phyloP scores from a whole-genome alignment of 2,797 vertebrate species.

The Tenualosa ilisha region DNA sequence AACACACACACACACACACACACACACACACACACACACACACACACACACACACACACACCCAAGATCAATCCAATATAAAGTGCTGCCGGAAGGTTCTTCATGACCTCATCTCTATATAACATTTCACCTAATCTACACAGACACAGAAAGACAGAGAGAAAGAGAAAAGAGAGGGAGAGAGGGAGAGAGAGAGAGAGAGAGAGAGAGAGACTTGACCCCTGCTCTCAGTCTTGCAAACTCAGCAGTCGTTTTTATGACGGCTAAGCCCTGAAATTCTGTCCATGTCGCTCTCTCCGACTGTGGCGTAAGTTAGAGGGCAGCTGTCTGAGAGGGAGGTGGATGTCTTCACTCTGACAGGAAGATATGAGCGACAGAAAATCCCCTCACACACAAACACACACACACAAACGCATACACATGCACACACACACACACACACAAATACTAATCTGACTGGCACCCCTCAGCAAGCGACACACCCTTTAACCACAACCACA shows the following conservation, averaged over 20 bases:
- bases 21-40: background rate
- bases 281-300: constrained; percentile 22
- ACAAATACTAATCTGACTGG: constrained; percentile 34
- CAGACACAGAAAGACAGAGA: background rate
- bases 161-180: background rate
- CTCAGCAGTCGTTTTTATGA: constrained; percentile 43
- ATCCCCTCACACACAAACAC: background rate
- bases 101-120: constrained; percentile 37
- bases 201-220: background rate
- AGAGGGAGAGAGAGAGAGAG: background rate
- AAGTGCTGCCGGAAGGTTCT: constrained; percentile 11
- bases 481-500: constrained; percentile 30
- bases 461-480: constrained; percentile 44
- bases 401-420: background rate
- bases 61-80: constrained; percentile 35
- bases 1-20: no score
- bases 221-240: constrained; percentile 26
- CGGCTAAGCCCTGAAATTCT: constrained; percentile 26
- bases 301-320: constrained; percentile 14
- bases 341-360: constrained; percentile 23
- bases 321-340: constrained; percentile 39
- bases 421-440: background rate
- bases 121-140: background rate
- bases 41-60: background rate
- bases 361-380: constrained; percentile 32